A percentile compares a stretch with the other conserved stretches of the same genome.
phyloP scores from a whole-genome alignment of 2,113 vertebrate species.

The Erpornis zantholeuca region DNA sequence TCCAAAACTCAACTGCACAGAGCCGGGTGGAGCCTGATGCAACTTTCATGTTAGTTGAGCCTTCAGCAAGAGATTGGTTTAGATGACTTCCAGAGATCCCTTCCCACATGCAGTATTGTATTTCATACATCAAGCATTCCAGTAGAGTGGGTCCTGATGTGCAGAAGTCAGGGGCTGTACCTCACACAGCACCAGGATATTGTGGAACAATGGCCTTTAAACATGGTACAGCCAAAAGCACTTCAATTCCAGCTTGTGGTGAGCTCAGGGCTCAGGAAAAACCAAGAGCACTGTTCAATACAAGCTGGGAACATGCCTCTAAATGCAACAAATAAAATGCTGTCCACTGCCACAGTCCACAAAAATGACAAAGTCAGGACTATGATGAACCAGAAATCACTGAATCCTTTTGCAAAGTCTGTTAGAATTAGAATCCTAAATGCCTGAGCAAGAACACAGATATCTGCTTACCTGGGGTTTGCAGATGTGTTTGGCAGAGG shows the following conservation, averaged over 20 bases:
- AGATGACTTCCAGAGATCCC: neutral
- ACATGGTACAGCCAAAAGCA: neutral
- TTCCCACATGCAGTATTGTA: neutral
- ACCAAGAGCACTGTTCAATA: neutral
- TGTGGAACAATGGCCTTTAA: neutral
- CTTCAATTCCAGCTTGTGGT: neutral
- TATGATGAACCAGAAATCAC: neutral
- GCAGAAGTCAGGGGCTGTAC: neutral
- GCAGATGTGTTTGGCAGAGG: neutral
- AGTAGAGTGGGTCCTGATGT: neutral
- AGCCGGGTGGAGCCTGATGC: rapidly evolving
- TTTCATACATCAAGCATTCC: neutral
- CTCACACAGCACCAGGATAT: neutral
- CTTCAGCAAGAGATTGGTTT: neutral
- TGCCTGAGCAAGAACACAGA: neutral
- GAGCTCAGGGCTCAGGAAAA: neutral
- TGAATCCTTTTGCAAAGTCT: neutral
- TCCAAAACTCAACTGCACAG: neutral
- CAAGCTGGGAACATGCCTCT: neutral
- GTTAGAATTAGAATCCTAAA: neutral
- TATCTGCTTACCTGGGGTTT: neutral
- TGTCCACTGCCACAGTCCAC: neutral
- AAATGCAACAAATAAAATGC: neutral
- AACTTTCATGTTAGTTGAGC: neutral
- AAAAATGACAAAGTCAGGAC: neutral